Conservation (phyloP, 2,113 vertebrate species). For the Amphiprion ocellaris region DNA sequence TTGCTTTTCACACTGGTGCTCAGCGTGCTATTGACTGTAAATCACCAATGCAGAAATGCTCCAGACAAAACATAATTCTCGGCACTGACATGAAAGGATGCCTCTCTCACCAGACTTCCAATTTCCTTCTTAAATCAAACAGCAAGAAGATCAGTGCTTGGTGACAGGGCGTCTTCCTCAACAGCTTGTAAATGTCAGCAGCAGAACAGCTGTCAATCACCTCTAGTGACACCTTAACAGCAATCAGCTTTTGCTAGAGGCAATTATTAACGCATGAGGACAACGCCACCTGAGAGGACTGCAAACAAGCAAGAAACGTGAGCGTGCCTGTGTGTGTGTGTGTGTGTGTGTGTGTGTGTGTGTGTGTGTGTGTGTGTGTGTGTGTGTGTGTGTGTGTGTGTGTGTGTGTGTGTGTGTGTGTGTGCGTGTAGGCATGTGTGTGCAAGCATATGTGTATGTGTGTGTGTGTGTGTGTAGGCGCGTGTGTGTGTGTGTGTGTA, state of each 20-base stretch:
- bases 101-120: constrained; percentile 6
- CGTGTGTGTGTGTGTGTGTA: too few species aligned
- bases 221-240: constrained; percentile 44
- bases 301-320: constrained; percentile 24
- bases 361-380: background rate
- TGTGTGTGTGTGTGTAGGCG: too few species aligned
- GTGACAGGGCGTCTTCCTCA: constrained; percentile 33
- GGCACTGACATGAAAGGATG: background rate
- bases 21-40: background rate
- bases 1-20: background rate
- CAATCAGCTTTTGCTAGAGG: constrained; percentile 41
- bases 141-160: constrained; percentile 5
- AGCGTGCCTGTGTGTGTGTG: background rate
- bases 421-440: too few species aligned
- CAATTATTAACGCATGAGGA: constrained; percentile 44
- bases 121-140: constrained; percentile 43
- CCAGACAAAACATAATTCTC: constrained; percentile 19
- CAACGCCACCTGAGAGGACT: constrained; percentile 28
- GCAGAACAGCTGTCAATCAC: constrained; percentile 60
- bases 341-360: too few species aligned
- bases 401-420: too few species aligned
- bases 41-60: constrained; percentile 22
- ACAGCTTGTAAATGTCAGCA: constrained; percentile 66
- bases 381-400: too few species aligned
- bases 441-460: too few species aligned